Evolutionary conservation across 2,888 invertebrate species (phyloP).

Genomic region (Frankliniella intonsa): DNA sequence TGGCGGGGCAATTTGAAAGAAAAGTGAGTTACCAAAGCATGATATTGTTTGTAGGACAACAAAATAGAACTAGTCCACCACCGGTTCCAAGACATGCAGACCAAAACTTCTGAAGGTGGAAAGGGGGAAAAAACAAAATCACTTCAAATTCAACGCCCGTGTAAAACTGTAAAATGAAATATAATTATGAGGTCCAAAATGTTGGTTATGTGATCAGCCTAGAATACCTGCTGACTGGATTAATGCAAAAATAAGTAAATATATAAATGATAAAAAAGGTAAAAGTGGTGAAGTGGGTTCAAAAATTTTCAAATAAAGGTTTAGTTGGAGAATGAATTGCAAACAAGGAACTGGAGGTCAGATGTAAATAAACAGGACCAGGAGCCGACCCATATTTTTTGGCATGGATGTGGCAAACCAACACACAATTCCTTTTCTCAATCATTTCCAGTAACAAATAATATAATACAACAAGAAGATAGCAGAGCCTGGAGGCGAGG

Average conservation of each 20-base stretch:
- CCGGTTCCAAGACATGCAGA: neutral
- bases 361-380: neutral
- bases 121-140: neutral
- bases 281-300: too few species aligned
- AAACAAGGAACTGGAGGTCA: neutral
- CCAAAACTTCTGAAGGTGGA: neutral
- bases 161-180: too few species aligned
- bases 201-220: too few species aligned
- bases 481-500: slow-evolving; percentile 14
- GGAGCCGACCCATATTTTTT: slow-evolving; percentile 6
- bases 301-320: neutral
- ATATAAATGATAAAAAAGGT: too few species aligned
- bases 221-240: too few species aligned
- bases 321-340: neutral
- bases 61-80: neutral
- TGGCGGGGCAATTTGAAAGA: too few species aligned
- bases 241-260: too few species aligned
- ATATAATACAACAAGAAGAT: slow-evolving; percentile 38
- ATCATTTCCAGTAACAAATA: slow-evolving; percentile 2
- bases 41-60: too few species aligned
- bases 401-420: neutral
- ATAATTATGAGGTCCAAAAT: too few species aligned
- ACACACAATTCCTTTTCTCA: slow-evolving; percentile 18
- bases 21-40: too few species aligned
- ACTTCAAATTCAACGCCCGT: too few species aligned